Base-by-base conservation (phyloP, 1,140 invertebrate species). In the Telenomus remus region DNA sequence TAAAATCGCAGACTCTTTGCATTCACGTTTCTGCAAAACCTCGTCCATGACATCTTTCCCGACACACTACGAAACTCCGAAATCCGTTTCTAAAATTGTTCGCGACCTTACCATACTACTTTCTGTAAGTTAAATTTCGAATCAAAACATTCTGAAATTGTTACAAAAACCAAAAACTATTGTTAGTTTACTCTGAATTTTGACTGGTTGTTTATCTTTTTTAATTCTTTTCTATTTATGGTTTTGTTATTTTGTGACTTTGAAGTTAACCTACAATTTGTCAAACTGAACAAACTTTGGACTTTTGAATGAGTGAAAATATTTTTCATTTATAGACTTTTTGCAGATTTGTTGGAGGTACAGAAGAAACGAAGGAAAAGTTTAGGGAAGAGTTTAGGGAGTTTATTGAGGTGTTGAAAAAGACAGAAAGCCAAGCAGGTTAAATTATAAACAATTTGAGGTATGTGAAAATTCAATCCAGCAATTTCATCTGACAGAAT, bases 331-430 rank as follows among this genome's bases (percentile, higher is more conserved):
- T n/a, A 13, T 12, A 4, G 4, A 44, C 13, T 44, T 44, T 39
- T 39, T 48, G 16, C 47, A 61, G 35, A 61, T 35, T 47, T 47
- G 6, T 6, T 27, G 19, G n/a, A n/a, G 19, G 19, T 3, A 27
- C 6, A 3, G 19, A 27, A 6, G 19, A 27, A 27, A 46, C 7
- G 9, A 69, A 72, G 57, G n/a, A n/a, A n/a, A n/a, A n/a, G n/a
- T n/a, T n/a, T n/a, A n/a, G n/a, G n/a, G n/a, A 75, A 70, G 55
- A 59, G 60, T 69, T 51, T 69, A 0, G 48, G 57, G 13, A 49
- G 34, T 53, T 44, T 74, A 11, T 19, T 70, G 12, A 57, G 57
- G 7, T n/a, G 68, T 0, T 4, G 76, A 1, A 79, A 60, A n/a
- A 42, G 46, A 7, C 72, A 51, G 37, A 37, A 59, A 14, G 50